Conservation (phyloP, 2,888 invertebrate genomes). For the Globia sparganii region DNA sequence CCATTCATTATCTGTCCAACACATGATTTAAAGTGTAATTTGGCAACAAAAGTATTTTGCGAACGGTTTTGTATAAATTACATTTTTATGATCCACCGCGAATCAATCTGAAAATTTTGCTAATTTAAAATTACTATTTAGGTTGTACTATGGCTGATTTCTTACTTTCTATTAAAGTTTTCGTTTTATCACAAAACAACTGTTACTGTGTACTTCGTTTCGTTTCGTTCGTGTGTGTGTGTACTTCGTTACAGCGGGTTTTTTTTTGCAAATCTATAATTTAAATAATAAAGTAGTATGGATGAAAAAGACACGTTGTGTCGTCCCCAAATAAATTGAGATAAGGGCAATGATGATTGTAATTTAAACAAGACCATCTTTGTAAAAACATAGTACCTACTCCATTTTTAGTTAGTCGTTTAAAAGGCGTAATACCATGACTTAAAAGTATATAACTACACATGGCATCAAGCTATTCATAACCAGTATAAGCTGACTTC, state of each 20-base stretch:
- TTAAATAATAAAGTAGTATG: background rate
- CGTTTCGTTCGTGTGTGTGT: too few relatives aligned
- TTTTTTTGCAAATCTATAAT: background rate
- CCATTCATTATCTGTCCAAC: background rate
- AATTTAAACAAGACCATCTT: background rate
- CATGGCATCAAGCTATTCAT: too few relatives aligned
- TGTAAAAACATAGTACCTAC: background rate
- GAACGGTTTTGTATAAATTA: background rate
- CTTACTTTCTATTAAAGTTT: background rate
- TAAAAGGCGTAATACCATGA: too few relatives aligned
- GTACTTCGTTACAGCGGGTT: too few relatives aligned
- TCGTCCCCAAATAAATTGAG: too few relatives aligned
- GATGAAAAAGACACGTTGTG: too few relatives aligned
- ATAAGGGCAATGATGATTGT: too few relatives aligned
- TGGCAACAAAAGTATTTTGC: background rate
- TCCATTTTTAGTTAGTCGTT: background rate
- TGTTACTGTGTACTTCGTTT: too few relatives aligned
- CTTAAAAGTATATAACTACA: too few relatives aligned
- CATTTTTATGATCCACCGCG: background rate
- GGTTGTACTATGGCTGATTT: background rate
- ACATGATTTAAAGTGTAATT: slow-evolving; percentile 2
- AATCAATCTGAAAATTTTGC: background rate
- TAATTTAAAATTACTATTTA: background rate
- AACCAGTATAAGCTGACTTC: too few relatives aligned
- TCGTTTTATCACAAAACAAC: background rate